phyloP scores from a whole-genome alignment of 2,113 vertebrate species.

The Gymnorhina tibicen region DNA sequence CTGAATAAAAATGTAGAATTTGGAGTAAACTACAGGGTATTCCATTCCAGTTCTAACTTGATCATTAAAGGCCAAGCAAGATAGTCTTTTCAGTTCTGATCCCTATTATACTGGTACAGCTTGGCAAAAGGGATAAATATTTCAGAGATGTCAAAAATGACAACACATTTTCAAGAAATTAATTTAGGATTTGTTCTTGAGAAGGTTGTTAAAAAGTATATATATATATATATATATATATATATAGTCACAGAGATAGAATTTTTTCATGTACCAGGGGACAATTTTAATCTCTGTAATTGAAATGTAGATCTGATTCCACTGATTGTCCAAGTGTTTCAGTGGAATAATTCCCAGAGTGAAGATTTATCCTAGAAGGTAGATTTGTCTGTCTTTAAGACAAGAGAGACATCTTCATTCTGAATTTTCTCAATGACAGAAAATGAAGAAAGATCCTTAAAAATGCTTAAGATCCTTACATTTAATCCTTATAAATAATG shows the following conservation, averaged over 20 bases:
- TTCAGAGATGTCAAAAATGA: background rate
- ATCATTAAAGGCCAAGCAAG: background rate
- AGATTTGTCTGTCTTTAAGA: background rate
- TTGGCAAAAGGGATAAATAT: background rate
- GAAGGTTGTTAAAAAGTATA: slow-evolving; percentile 14
- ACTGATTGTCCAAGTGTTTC: background rate
- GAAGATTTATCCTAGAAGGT: background rate
- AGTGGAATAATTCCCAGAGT: background rate
- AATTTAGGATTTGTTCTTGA: background rate
- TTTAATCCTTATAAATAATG: background rate
- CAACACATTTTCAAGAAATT: background rate
- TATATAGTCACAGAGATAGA: background rate
- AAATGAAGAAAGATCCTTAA: background rate
- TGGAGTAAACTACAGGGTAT: background rate
- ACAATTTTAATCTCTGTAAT: background rate
- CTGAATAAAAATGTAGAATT: background rate
- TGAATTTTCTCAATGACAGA: background rate
- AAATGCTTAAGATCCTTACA: background rate
- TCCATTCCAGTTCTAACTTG: background rate
- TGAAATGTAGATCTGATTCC: background rate
- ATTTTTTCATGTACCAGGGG: background rate
- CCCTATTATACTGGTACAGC: too few species aligned
- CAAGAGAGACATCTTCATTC: background rate
- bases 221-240: background rate
- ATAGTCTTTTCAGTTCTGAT: background rate